Percentiles rank a stretch among this genome's conserved stretches.
Evolutionary conservation across 2,888 invertebrate species (phyloP).

Genomic region (Apomyelois bistriatella): DNA sequence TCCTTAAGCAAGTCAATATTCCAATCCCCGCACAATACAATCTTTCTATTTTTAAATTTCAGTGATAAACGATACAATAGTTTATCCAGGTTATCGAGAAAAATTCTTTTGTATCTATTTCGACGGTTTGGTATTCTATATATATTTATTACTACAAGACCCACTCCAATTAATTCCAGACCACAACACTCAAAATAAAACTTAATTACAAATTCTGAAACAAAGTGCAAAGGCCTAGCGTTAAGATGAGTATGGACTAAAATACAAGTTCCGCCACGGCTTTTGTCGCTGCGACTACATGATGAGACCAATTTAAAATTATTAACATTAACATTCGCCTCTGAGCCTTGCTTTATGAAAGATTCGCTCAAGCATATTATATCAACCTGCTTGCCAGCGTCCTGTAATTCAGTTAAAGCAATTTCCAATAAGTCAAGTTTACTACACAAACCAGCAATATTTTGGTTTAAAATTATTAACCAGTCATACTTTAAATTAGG

Average conservation of each 20-base stretch:
- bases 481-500: neutral
- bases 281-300: neutral
- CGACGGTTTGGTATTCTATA: too few species aligned
- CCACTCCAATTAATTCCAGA: too few species aligned
- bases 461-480: neutral
- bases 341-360: neutral
- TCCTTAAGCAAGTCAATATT: constrained; percentile 9
- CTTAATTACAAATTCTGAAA: neutral
- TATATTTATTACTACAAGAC: too few species aligned
- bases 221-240: neutral
- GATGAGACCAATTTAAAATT: neutral
- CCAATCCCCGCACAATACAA: constrained; percentile 10
- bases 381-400: neutral
- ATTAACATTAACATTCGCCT: neutral
- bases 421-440: neutral
- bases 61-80: neutral
- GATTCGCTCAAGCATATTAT: neutral
- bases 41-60: constrained; percentile 10
- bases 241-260: neutral
- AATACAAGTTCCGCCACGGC: neutral
- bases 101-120: neutral
- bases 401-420: neutral
- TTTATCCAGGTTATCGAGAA: neutral
- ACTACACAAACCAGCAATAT: neutral
- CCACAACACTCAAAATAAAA: too few species aligned